Percentiles rank a stretch among this genome's conserved stretches.
Conservation (phyloP, 2,888 invertebrate genomes). For the Panorpa germanica region DNA sequence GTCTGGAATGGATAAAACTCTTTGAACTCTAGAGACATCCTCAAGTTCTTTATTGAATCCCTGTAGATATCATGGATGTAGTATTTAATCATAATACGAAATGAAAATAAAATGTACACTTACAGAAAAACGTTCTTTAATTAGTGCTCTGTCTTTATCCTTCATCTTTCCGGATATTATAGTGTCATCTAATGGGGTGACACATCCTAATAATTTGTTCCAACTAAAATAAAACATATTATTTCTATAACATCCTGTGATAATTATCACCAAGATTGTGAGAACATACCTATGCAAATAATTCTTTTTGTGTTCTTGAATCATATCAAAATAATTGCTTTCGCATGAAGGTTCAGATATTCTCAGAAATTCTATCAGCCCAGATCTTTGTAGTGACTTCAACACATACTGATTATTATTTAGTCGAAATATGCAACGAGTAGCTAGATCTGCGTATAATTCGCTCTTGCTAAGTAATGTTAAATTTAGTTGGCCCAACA, state of each 20-base stretch:
- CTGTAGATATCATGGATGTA: slow-evolving; percentile 26
- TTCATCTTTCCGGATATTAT: slow-evolving; percentile 50
- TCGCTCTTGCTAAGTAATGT: slow-evolving; percentile 83
- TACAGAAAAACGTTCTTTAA: slow-evolving; percentile 81
- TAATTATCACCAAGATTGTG: slow-evolving; percentile 6
- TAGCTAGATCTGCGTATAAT: slow-evolving; percentile 68
- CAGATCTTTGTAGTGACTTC: slow-evolving; percentile 76
- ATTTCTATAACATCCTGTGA: background rate
- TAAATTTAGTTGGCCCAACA: slow-evolving; percentile 74
- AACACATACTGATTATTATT: slow-evolving; percentile 91
- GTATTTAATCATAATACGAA: slow-evolving; percentile 1
- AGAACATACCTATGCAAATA: slow-evolving; percentile 39
- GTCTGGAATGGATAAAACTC: slow-evolving; percentile 86
- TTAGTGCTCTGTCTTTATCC: slow-evolving; percentile 67
- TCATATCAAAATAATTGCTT: slow-evolving; percentile 69
- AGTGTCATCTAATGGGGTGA: slow-evolving; percentile 49
- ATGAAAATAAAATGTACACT: slow-evolving; percentile 18
- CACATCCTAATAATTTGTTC: slow-evolving; percentile 61
- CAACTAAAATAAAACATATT: slow-evolving; percentile 40
- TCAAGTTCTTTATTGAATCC: slow-evolving; percentile 94
- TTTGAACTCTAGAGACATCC: slow-evolving; percentile 66
- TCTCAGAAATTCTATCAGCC: slow-evolving; percentile 60
- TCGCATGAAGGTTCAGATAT: slow-evolving; percentile 75
- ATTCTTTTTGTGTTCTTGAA: slow-evolving; percentile 60
- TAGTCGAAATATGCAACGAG: slow-evolving; percentile 76